Evolutionary conservation across 2,888 invertebrate species (phyloP), one percentile per base, ranked within the genome.

Genomic region (Zhengitettix transpicula): DNA sequence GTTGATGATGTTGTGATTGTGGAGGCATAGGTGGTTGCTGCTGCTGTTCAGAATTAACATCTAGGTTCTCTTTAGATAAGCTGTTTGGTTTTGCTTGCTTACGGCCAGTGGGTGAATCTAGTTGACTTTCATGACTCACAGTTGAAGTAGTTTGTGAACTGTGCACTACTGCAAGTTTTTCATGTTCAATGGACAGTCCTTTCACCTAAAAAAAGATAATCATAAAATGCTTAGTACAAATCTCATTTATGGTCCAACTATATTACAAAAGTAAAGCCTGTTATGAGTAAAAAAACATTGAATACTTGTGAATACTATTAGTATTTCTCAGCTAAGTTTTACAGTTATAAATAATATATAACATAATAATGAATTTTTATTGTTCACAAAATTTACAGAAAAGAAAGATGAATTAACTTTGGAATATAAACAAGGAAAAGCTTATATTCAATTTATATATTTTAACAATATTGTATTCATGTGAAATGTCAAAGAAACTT

Each of bases 151-250:
- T 57, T 55, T 53, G 57, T 11, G 56, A 52, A 42, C 68, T 68
- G 44, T 77, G 77, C 62, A 79, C 80, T 65, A 79, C 79, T 52
- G 80, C 81, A 67, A 82, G 68, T 69, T 81, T 81, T 69, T 82
- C 85, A 68, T 85, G 85, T 73, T 85, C 85, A 68, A 85, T 84
- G 70, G 86, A 86, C 70, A 87, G 74, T 65, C 87, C 87, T 74
- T 87, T 87, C 56, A 87, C 85, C 84, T 85, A 68, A 9, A 68
- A 68, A n/a, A 12, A 12, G n/a, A 8, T 8, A 14, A n/a, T 5
- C 47, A 47, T n/a, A 2, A n/a, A 47, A 47, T n/a, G 47, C 2
- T 47, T n/a, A 5, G 44, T 47, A 7, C 8, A 14, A 14, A 47
- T 7, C 2, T 47, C 47, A 47, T 14, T 47, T n/a, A 47, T 47